Evolutionary conservation across 30 jellyfish, hydroid and myxozoan species (phyloP), one percentile per base, ranked within the genome.

Genomic region (Hydractinia symbiolongicarpus): DNA sequence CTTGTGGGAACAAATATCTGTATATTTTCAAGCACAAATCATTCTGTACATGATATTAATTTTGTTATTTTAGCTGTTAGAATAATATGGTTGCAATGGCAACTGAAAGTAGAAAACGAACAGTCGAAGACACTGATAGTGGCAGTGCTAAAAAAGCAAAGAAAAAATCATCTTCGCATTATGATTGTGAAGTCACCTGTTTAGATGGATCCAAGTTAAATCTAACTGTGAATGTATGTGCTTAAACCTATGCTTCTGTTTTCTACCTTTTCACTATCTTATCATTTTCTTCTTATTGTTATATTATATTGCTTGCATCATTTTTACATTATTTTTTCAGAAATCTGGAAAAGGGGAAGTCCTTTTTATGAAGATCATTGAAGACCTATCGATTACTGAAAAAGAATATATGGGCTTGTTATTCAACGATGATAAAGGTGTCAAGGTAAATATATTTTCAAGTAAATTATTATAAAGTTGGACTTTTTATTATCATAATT

Each of bases 381-480:
- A 67, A 44, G 73, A 82, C 21, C 72, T 90, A 50, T 76, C 54
- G 71, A 77, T 90, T 11, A 76, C 75, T 64, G 93, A 85, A 51
- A 90, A 90, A 66, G 97, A 90, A 49, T 90, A 90, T 62, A 75
- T 90, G 82, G 97, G 97, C 13, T 82, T 90, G 40, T 55, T 85
- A 53, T 90, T 80, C 79, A 56, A 55, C 17, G 72, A 82, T 17
- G 88, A 71, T 5, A 69, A 52, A 53, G 72, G 74, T 10, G 61
- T 58, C 13, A 53, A 74, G 73, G 83, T 74, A 16, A 7, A 53
- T 16, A 58, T 58, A 11, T 58, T 58, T 16, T 30, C 2, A 30
- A 78, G 8, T 76, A 56, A 50, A 40, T 16, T 10, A 67, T 67
- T 13, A 1, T 58, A 11, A n/a, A 58, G 15, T 58, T 58, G 19